Evolutionary conservation across 2,797 vertebrate genomes (phyloP).

Genomic region (Sebastes umbrosus): DNA sequence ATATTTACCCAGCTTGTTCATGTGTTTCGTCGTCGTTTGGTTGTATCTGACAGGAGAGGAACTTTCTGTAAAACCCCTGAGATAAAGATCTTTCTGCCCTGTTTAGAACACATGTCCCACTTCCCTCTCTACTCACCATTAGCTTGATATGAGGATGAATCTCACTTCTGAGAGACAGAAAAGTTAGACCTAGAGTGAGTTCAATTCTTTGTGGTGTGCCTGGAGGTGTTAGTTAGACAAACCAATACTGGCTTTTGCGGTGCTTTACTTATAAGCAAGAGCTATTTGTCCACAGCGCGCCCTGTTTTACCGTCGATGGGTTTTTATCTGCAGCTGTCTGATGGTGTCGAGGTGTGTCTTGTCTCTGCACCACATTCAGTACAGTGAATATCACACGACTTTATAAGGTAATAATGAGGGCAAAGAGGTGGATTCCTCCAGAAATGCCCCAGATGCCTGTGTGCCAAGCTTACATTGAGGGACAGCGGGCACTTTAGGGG

Average conservation of each 20-base stretch:
- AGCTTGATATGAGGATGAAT: conserved; percentile 21
- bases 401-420: conserved; percentile 82
- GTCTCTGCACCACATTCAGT: conserved; percentile 6
- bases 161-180: conserved; percentile 31
- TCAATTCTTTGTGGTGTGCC: not conserved
- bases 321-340: conserved; percentile 17
- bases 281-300: not conserved
- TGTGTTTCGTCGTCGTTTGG: conserved; percentile 32
- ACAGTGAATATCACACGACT: conserved; percentile 59
- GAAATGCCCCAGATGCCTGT: conserved; percentile 75
- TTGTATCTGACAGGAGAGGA: conserved; percentile 55
- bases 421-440: conserved; percentile 73
- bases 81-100: conserved; percentile 65
- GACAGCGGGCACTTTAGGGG: conserved; percentile 75
- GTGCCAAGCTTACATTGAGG: conserved; percentile 75
- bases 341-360: conserved; percentile 33
- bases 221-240: not conserved
- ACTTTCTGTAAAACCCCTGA: conserved; percentile 42
- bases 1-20: conserved; percentile 52
- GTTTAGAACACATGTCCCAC: conserved; percentile 56
- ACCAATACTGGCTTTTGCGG: conserved; percentile 24
- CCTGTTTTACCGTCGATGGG: not conserved
- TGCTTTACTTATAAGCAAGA: not conserved
- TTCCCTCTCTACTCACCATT: conserved; percentile 54
- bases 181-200: not conserved